Base-by-base conservation (phyloP, 2,113 vertebrate genomes). In the Eptesicus fuscus region DNA sequence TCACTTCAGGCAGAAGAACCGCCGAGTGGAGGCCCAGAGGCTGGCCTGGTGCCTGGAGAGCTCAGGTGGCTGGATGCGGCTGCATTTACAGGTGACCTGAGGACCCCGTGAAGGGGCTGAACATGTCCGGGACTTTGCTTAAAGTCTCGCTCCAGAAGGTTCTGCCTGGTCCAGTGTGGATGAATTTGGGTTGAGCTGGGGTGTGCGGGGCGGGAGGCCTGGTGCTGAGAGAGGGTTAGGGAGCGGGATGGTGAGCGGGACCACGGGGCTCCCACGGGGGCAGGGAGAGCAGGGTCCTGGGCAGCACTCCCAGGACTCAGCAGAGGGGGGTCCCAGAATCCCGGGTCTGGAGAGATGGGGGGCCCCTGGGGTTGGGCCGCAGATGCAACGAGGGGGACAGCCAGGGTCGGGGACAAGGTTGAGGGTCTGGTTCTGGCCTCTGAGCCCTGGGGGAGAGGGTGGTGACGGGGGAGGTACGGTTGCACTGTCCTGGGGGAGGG, bases 321-420 rank as follows among this genome's bases (percentile, higher is more conserved):
- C 28, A 17, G 28, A 61, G 23, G 0, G 3, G 63, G 56, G 7
- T 22, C 42, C 13, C 20, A n/a, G 49, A 16, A 14, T 14, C 1
- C 25, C 2, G 63, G 22, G 28, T 32, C 49, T 32, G 49, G 49
- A 56, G 22, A 32, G 17, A 28, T n/a, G 9, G 22, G 9, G 83
- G 35, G 23, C 17, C 11, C 51, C 25, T 23, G 51, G 3, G 16
- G 9, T 28, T 9, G 56, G 18, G 7, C 17, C 10, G 0, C n/a
- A 73, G 78, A 40, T 1, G 4, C 18, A 56, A 28, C 0, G 3
- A 56, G 9, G 22, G 77, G 8, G 1, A 17, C 47, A n/a, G 13
- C 4, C 47, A 11, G 78, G 13, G 25, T 59, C 30, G 0, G 35
- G 22, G 14, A 37, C 2, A 13, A 40, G 53, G 20, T 4, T 35